These are phyloP conservation scores for Proisotoma minuta DNA, from an alignment of 2,888 invertebrate genomes.

Conservation along the genomic window DNA sequence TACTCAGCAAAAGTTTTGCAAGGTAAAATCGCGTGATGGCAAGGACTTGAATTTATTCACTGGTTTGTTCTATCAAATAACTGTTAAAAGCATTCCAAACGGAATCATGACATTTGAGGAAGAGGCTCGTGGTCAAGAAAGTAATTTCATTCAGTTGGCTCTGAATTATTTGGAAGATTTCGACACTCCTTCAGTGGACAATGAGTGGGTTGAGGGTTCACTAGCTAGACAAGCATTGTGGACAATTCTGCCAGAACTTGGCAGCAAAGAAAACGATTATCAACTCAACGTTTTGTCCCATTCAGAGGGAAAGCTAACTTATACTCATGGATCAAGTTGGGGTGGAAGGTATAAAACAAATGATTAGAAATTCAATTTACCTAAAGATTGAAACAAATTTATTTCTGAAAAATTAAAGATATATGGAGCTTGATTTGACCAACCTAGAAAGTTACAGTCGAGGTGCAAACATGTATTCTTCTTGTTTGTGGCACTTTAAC, in stretches of 20 bases:
- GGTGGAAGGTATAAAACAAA: slow-evolving; percentile 25
- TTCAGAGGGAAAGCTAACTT: slow-evolving; percentile 30
- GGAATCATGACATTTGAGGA: slow-evolving; percentile 30
- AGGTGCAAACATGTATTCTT: slow-evolving; percentile 34
- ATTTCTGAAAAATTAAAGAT: slow-evolving; percentile 9
- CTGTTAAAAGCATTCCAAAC: slow-evolving; percentile 32
- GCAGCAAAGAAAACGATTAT: slow-evolving; percentile 21
- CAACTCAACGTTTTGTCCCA: slow-evolving; percentile 13
- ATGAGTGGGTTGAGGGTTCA: slow-evolving; percentile 10
- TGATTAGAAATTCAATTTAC: neutral
- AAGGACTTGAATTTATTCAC: slow-evolving; percentile 28
- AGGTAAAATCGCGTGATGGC: slow-evolving; percentile 19
- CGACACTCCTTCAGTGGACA: slow-evolving; percentile 7
- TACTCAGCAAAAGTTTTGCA: no score
- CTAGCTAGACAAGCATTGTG: slow-evolving; percentile 20
- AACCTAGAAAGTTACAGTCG: slow-evolving; percentile 30
- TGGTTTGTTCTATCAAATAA: slow-evolving; percentile 24
- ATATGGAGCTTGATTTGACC: slow-evolving; percentile 29
- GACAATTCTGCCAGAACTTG: slow-evolving; percentile 25
- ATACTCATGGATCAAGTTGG: slow-evolving; percentile 34
- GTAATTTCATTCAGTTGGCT: slow-evolving; percentile 30
- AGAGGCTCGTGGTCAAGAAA: slow-evolving; percentile 20
- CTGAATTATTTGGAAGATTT: slow-evolving; percentile 26
- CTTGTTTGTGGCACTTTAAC: slow-evolving; percentile 31
- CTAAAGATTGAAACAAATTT: neutral